Conservation (phyloP, 1,140 invertebrate genomes). For the Stegodyphus dumicola region DNA sequence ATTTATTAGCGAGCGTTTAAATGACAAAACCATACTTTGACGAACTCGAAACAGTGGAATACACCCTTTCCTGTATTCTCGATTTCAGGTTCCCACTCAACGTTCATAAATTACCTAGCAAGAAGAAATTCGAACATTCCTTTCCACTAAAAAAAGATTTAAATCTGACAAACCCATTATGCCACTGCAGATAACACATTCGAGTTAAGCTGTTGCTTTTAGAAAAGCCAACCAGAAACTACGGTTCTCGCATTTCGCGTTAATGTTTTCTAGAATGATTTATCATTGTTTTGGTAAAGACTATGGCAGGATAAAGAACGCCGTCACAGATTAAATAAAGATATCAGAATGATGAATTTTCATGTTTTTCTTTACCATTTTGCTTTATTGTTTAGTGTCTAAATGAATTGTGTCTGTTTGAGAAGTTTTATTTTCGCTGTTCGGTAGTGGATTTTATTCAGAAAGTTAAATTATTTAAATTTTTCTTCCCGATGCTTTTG, state of each 20-base stretch:
- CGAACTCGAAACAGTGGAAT: too few species aligned
- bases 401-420: too few species aligned
- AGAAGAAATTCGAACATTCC: neutral
- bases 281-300: constrained; percentile 27
- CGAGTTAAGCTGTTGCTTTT: constrained; percentile 10
- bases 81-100: constrained; percentile 33
- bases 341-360: constrained; percentile 47
- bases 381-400: too few species aligned
- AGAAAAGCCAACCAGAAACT: neutral
- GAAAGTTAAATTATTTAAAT: too few species aligned
- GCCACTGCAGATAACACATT: constrained; percentile 44
- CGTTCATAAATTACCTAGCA: constrained; percentile 34
- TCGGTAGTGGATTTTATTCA: too few species aligned
- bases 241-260: neutral
- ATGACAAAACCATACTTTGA: too few species aligned
- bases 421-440: too few species aligned
- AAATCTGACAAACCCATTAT: constrained; percentile 53
- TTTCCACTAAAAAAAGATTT: constrained; percentile 39
- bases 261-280: constrained; percentile 50
- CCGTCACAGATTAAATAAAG: constrained; percentile 45
- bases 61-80: neutral
- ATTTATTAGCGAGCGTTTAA: too few species aligned
- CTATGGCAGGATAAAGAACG: constrained; percentile 15
- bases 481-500: too few species aligned
- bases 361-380: too few species aligned